Evolutionary conservation across 2,888 invertebrate genomes (phyloP), one percentile per base, ranked within the genome.

Genomic region (Lottia gigantea): DNA sequence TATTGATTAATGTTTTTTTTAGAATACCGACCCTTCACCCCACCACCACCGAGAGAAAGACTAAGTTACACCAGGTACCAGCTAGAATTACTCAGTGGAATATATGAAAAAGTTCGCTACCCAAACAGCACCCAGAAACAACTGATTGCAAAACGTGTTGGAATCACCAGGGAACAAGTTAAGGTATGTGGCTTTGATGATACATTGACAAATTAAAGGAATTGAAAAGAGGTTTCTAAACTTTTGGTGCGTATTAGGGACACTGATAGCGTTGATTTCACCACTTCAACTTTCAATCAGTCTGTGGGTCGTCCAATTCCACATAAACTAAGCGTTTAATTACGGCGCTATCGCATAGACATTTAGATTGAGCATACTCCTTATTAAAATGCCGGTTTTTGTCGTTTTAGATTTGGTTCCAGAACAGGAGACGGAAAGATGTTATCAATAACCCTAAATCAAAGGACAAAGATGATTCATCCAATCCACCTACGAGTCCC

Each of bases 51-150:
- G 0, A 72, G 84, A 47, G 84, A 84, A 67, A 76, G 87, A 14
- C 79, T 87, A 66, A 86, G 84, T 71, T 88, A 88, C 78, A 88
- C 87, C 0, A 76, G 85, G 4, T 86, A 86, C 73, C 87, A 88
- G 71, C 80, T 87, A 65, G 85, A 85, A 72, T 77, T 88, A n/a
- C 76, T 88, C 26, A 86, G 85, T 67, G 84, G 81, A 15, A 86
- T 88, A 70, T 87, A 82, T 72, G 73, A 72, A n/a, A 75, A 81
- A 45, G 82, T 86, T 64, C 78, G 83, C 25, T 88, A 88, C 73
- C 87, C 87, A 7, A 88, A 88, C 82, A 83, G 82, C 40, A 82
- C 83, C 45, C 87, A 88, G 78, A 88, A 88, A 80, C 85, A 84
- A 67, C 82, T 87, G 49, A 85, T 88, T 15, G 87, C 87, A 25